Evolutionary conservation across 1,140 invertebrate species (phyloP).

Genomic region (Hycleus phaleratus): DNA sequence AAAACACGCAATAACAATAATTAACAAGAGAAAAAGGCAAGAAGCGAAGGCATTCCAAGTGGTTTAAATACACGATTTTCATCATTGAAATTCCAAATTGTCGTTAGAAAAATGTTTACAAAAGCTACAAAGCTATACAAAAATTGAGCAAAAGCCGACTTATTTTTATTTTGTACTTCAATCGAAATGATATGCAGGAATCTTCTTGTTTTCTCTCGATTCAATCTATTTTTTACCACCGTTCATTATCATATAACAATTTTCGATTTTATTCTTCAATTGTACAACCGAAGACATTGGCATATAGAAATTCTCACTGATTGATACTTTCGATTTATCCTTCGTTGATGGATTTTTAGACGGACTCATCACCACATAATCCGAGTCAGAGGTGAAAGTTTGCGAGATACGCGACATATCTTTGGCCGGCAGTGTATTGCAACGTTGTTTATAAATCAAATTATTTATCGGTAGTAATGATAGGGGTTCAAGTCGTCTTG

Average conservation of each 20-base stretch:
- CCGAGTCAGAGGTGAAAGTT: conserved; percentile 28
- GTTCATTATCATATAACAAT: conserved; percentile 33
- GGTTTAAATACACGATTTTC: not conserved
- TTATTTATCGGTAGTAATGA: too few relatives aligned
- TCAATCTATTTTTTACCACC: conserved; percentile 15
- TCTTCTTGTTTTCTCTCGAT: not conserved
- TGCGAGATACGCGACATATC: conserved; percentile 30
- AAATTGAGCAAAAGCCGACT: not conserved
- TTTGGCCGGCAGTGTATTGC: conserved; percentile 32
- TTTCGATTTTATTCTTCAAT: conserved; percentile 29
- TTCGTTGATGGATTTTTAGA: conserved; percentile 7
- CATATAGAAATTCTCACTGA: conserved; percentile 29
- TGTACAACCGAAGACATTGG: conserved; percentile 31
- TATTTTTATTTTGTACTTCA: not conserved
- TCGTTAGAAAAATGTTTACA: not conserved
- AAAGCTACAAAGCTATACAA: not conserved
- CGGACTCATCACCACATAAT: conserved; percentile 36
- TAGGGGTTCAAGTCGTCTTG: conserved; percentile 16
- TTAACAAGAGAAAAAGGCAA: not conserved
- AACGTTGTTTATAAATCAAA: conserved; percentile 25
- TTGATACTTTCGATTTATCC: conserved; percentile 11
- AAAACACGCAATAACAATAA: not conserved
- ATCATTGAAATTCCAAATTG: not conserved
- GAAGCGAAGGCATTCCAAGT: not conserved
- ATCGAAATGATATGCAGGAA: not conserved